Percentiles rank a stretch among this genome's conserved stretches.
Evolutionary conservation across 2,888 invertebrate species (phyloP).

Genomic region (Sympetrum striolatum): DNA sequence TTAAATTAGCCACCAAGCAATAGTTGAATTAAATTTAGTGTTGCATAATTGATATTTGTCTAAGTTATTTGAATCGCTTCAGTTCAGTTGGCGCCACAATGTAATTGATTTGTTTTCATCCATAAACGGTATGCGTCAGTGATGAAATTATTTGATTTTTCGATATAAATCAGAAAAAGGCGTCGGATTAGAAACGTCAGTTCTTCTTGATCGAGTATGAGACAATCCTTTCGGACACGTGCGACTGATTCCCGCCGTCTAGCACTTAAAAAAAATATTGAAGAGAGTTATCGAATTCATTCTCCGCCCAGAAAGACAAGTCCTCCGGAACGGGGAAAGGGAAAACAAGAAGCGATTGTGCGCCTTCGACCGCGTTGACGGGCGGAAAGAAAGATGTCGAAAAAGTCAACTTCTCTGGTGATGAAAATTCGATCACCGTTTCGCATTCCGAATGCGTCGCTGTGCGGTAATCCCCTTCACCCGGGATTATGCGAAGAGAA

Average conservation of each 20-base stretch:
- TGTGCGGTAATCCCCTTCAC: not conserved
- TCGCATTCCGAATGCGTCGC: not conserved
- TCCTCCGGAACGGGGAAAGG: not conserved
- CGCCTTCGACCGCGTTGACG: not conserved
- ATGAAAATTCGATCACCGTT: not conserved
- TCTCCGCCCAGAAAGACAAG: not conserved
- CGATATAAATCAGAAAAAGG: no score
- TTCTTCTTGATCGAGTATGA: no score
- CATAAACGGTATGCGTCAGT: no score
- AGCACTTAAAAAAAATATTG: not conserved
- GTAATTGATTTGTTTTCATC: no score
- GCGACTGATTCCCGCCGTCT: not conserved
- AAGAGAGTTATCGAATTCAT: not conserved
- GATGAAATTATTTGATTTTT: no score
- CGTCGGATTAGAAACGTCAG: no score
- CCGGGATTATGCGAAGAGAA: not conserved
- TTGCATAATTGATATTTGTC: no score
- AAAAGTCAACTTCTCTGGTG: not conserved
- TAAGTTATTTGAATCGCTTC: no score
- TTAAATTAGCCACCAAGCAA: no score
- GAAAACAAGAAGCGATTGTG: not conserved
- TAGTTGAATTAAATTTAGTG: no score
- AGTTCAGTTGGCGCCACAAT: no score
- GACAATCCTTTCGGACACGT: not conserved
- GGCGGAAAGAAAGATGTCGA: not conserved